These are phyloP conservation scores for Hypsopygia costalis DNA, from an alignment of 2,888 invertebrate species.

Conservation along the genomic window DNA sequence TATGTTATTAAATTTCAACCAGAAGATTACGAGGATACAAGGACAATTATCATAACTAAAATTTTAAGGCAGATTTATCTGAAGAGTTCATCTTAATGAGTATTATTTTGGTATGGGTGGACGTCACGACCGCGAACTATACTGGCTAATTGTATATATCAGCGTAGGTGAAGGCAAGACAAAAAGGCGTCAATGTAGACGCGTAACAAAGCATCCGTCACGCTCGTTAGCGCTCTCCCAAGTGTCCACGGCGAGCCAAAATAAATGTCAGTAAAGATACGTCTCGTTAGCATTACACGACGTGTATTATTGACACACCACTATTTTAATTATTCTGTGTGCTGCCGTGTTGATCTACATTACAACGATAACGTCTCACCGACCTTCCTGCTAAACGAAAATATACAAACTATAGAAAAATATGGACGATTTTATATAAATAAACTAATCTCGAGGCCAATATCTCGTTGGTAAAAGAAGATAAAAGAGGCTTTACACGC, in stretches of 20 bases:
- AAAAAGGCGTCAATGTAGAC: slow-evolving; percentile 46
- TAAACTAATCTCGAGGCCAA: no score
- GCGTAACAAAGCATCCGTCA: slow-evolving; percentile 43
- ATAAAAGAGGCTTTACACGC: no score
- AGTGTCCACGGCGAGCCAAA: slow-evolving; percentile 42
- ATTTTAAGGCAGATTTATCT: slow-evolving; percentile 23
- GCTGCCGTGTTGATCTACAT: neutral
- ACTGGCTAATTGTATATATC: slow-evolving; percentile 31
- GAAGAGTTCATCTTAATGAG: slow-evolving; percentile 37
- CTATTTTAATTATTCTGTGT: slow-evolving; percentile 6
- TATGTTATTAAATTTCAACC: no score
- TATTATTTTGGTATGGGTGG: slow-evolving; percentile 44
- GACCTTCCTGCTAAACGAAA: neutral
- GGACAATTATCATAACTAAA: no score
- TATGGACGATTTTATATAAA: neutral
- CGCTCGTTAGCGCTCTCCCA: slow-evolving; percentile 35
- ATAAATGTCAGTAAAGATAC: slow-evolving; percentile 47
- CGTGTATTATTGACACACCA: slow-evolving; percentile 2
- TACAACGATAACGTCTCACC: neutral
- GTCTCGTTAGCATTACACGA: slow-evolving; percentile 29
- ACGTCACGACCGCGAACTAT: slow-evolving; percentile 41
- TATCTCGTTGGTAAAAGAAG: slow-evolving; percentile 13
- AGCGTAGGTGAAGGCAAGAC: slow-evolving; percentile 44
- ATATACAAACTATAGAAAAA: slow-evolving; percentile 5
- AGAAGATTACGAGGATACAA: no score